phyloP scores from a whole-genome alignment of 2,113 vertebrate species.

The Platichthys stellatus region DNA sequence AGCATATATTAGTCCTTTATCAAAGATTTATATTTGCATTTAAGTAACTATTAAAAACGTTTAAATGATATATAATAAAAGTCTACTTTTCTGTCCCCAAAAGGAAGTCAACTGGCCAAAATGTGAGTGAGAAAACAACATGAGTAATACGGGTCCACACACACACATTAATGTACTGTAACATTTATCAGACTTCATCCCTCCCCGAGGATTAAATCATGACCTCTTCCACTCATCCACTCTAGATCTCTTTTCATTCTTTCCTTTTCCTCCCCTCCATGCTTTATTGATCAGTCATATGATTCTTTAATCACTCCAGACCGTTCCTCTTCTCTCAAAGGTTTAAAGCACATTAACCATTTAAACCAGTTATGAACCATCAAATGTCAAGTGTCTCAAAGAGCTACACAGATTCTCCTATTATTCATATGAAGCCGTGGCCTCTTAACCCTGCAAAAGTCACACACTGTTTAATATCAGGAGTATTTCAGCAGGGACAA shows the following conservation, averaged over 20 bases:
- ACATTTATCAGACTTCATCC: slow-evolving; percentile 36
- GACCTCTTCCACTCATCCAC: slow-evolving; percentile 33
- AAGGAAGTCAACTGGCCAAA: not conserved
- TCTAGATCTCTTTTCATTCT: slow-evolving; percentile 19
- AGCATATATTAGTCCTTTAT: too few species aligned
- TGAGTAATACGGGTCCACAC: not conserved
- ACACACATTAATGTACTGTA: slow-evolving; percentile 3
- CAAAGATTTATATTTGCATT: too few species aligned
- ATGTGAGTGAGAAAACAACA: not conserved
- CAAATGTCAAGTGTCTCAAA: not conserved
- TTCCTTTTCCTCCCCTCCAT: slow-evolving; percentile 23
- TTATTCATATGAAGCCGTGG: not conserved
- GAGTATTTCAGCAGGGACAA: not conserved
- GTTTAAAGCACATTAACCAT: slow-evolving; percentile 45
- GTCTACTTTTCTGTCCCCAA: not conserved
- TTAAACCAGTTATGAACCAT: slow-evolving; percentile 41
- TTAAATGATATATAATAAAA: not conserved
- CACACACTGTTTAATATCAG: not conserved
- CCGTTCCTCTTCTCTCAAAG: slow-evolving; percentile 34
- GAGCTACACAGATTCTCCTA: not conserved
- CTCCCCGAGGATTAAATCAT: slow-evolving; percentile 26
- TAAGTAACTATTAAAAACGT: not conserved
- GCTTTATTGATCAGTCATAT: slow-evolving; percentile 69
- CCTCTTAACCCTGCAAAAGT: slow-evolving; percentile 4
- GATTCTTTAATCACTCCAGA: slow-evolving; percentile 59